Conservation (phyloP, 2,888 invertebrate genomes). For the Xanthostigma xanthostigma region DNA sequence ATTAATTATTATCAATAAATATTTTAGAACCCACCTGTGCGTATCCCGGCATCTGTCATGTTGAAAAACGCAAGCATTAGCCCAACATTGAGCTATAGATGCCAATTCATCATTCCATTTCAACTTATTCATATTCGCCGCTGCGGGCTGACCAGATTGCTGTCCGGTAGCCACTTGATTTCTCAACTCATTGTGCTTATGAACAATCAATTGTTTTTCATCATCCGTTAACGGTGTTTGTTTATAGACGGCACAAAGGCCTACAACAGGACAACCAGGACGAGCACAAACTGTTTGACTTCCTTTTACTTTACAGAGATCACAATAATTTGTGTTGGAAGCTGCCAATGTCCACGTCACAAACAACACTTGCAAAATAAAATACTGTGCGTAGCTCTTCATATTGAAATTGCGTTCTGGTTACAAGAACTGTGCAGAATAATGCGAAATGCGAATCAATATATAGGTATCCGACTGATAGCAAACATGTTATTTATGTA, state of each 20-base stretch:
- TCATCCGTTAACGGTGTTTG: not conserved
- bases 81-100: slow-evolving; percentile 5
- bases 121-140: not conserved
- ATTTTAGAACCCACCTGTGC: not conserved
- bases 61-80: slow-evolving; percentile 2
- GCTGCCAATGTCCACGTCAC: no score
- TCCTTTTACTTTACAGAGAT: not conserved
- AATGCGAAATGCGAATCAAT: no score
- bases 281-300: not conserved
- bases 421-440: no score
- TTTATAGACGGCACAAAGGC: not conserved
- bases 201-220: not conserved
- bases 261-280: not conserved
- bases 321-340: not conserved
- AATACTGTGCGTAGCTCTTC: no score
- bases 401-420: no score
- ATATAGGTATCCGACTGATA: no score
- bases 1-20: no score
- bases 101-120: slow-evolving; percentile 3
- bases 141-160: not conserved
- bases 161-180: not conserved
- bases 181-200: not conserved
- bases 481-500: no score
- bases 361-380: no score
- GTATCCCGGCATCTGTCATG: not conserved